phyloP scores from a whole-genome alignment of 2,113 vertebrate genomes.

The Cyprinus carpio region DNA sequence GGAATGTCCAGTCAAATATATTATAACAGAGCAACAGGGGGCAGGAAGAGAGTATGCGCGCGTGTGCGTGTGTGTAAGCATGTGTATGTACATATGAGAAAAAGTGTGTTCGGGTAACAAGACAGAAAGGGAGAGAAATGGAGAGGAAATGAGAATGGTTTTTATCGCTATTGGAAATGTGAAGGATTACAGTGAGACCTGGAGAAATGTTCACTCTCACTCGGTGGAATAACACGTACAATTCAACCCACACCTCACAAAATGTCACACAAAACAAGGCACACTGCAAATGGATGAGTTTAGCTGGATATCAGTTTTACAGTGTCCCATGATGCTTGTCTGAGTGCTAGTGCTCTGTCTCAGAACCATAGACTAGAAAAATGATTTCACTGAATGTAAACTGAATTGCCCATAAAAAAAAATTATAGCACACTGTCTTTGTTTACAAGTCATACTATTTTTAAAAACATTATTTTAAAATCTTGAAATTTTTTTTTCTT shows the following conservation, averaged over 20 bases:
- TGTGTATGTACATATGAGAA: background rate
- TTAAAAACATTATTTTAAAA: background rate
- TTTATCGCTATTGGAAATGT: constrained; percentile 23
- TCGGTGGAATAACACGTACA: constrained; percentile 1
- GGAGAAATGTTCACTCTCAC: constrained; percentile 22
- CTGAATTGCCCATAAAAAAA: background rate
- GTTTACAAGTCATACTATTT: background rate
- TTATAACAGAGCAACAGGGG: constrained; percentile 63
- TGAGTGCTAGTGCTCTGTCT: background rate
- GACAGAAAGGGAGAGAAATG: background rate
- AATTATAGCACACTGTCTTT: background rate
- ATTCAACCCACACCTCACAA: constrained; percentile 27
- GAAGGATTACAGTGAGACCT: constrained; percentile 11
- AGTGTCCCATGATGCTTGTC: background rate
- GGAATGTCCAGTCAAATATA: constrained; percentile 71
- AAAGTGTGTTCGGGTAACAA: background rate
- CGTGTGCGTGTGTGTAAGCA: constrained; percentile 17
- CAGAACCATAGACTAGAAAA: background rate
- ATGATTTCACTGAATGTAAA: background rate
- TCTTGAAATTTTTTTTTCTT: no score
- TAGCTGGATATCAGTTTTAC: background rate
- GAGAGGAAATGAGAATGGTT: constrained; percentile 27
- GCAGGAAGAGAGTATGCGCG: constrained; percentile 1
- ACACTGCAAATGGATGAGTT: background rate
- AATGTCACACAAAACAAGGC: background rate